Evolutionary conservation across 2,888 invertebrate species (phyloP).

Genomic region (Orgyia antiqua): DNA sequence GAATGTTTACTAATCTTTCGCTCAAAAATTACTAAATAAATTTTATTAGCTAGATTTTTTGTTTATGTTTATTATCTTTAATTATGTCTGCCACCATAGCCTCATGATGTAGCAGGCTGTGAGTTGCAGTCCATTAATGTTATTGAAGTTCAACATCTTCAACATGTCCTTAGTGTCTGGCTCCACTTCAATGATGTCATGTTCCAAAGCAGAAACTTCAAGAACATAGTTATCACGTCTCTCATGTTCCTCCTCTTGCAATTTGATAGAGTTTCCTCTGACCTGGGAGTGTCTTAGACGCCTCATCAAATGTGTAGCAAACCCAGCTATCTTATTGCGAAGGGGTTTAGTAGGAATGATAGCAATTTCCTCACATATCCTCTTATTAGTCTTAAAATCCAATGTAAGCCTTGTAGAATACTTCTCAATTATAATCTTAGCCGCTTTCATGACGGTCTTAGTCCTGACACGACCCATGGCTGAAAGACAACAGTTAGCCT

Average conservation of each 20-base stretch:
- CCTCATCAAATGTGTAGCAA: slow-evolving; percentile 99
- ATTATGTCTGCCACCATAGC: slow-evolving; percentile 74
- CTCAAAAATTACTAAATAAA: no score
- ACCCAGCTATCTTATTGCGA: slow-evolving; percentile 99
- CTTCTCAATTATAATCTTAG: slow-evolving; percentile 99
- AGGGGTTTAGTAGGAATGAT: slow-evolving; percentile 98
- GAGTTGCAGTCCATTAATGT: slow-evolving; percentile 93
- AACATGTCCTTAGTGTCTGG: slow-evolving; percentile 99
- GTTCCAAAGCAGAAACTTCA: slow-evolving; percentile 94
- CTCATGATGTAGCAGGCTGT: slow-evolving; percentile 85
- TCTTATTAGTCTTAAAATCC: slow-evolving; percentile 99
- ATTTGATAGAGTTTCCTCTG: slow-evolving; percentile 98
- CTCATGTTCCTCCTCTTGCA: slow-evolving; percentile 99
- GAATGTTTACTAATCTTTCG: no score
- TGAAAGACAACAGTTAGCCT: slow-evolving; percentile 51
- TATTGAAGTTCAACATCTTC: slow-evolving; percentile 96
- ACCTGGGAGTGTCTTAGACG: slow-evolving; percentile 98
- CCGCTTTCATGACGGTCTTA: slow-evolving; percentile 99
- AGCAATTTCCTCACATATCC: slow-evolving; percentile 99
- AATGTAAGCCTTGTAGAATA: slow-evolving; percentile 98
- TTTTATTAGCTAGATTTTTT: no score
- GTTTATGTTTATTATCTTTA: slow-evolving; percentile 49
- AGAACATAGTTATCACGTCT: slow-evolving; percentile 99
- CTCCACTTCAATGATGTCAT: slow-evolving; percentile 98
- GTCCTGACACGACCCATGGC: slow-evolving; percentile 97